Evolutionary conservation across 2,888 invertebrate genomes (phyloP).

Genomic region (Stenoptilia bipunctidactyla): DNA sequence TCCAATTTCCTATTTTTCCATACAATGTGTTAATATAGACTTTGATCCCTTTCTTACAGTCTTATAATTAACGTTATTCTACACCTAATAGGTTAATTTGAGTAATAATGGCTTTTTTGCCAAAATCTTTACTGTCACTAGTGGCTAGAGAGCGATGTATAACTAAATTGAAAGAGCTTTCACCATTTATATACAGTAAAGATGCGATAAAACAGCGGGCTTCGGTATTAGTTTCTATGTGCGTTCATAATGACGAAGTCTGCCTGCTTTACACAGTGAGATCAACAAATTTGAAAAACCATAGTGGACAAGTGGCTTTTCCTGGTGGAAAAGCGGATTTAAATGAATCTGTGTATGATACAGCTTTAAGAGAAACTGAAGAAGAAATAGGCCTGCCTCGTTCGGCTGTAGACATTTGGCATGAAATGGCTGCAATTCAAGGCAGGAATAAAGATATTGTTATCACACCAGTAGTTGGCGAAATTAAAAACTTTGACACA

Average conservation of each 20-base stretch:
- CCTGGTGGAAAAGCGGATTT: constrained; percentile 85
- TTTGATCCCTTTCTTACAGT: too few species aligned
- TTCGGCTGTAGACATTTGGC: constrained; percentile 77
- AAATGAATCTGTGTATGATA: constrained; percentile 73
- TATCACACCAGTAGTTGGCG: constrained; percentile 81
- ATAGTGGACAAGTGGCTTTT: constrained; percentile 89
- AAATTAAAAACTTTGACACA: constrained; percentile 57
- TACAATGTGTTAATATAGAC: too few species aligned
- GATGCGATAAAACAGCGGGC: constrained; percentile 61
- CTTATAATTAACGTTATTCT: too few species aligned
- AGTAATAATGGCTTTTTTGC: constrained; percentile 37
- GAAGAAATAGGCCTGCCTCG: constrained; percentile 85
- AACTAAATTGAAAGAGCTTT: constrained; percentile 68
- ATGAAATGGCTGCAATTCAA: constrained; percentile 39
- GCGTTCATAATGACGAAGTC: constrained; percentile 76
- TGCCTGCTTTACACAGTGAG: constrained; percentile 87
- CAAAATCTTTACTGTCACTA: constrained; percentile 56
- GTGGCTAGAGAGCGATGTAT: constrained; percentile 72
- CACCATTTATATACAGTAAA: constrained; percentile 40
- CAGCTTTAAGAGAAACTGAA: constrained; percentile 88
- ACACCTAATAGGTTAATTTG: too few species aligned
- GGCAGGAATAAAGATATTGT: constrained; percentile 53
- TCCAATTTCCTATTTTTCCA: too few species aligned
- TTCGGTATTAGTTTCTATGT: constrained; percentile 88
- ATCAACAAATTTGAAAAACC: constrained; percentile 78